Percentiles rank a stretch among this genome's conserved stretches.
Conservation (phyloP, 2,113 vertebrate species). For the Mandrillus leucophaeus region DNA sequence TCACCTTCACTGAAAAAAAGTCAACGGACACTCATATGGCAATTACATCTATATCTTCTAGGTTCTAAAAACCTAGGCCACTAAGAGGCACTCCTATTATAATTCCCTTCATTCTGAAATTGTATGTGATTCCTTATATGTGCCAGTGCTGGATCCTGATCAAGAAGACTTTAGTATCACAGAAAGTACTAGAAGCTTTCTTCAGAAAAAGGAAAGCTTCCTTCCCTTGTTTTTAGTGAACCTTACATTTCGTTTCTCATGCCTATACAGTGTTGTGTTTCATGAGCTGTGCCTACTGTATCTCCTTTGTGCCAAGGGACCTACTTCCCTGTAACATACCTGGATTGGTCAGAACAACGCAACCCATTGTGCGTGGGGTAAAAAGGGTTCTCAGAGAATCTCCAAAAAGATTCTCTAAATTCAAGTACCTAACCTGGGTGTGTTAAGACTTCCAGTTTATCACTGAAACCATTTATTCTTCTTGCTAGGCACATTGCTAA, state of each 20-base stretch:
- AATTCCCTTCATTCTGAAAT: not conserved
- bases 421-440: not conserved
- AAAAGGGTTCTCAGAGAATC: not conserved
- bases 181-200: not conserved
- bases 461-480: not conserved
- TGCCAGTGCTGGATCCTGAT: not conserved
- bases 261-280: not conserved
- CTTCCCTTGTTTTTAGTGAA: too few relatives aligned
- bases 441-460: not conserved
- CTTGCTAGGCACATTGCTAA: not conserved
- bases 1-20: not conserved
- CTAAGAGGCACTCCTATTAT: not conserved
- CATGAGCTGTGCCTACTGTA: not conserved
- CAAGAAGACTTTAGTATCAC: not conserved
- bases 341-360: not conserved
- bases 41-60: not conserved
- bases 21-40: not conserved
- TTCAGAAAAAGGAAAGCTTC: not conserved
- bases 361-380: rapidly evolving
- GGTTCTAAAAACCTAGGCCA: not conserved
- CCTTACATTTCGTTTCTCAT: not conserved
- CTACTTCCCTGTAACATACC: not conserved
- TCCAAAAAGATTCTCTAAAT: not conserved
- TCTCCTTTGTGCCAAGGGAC: not conserved
- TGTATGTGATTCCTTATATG: not conserved